Evolutionary conservation across 1,140 invertebrate species (phyloP), one percentile per base, ranked within the genome.

Genomic region (Drosophila arawakana): DNA sequence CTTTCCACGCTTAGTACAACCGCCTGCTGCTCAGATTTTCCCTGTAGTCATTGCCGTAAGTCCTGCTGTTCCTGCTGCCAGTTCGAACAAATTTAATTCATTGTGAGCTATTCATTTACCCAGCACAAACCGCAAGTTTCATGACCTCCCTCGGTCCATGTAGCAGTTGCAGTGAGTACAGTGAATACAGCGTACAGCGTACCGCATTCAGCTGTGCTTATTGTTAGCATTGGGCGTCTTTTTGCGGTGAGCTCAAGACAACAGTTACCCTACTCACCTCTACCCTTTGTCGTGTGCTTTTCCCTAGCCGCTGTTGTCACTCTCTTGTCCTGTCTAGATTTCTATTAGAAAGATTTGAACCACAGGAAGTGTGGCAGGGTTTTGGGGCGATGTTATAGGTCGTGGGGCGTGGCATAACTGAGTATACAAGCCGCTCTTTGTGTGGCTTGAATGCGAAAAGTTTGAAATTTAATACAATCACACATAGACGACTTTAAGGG

Each of bases 31-130:
- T 55, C 1, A 10, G 39, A 18, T 43, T 58, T 44, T 30, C 4
- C 25, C 25, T 30, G 25, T 30, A 30, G 25, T 30, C 6, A 13
- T 46, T 34, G 21, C 10, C 8, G 18, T 5, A 30, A 4, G 11
- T 21, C 39, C 34, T 41, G 11, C 60, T 70, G 43, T 15, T 30
- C 58, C 7, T 30, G 18, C 43, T 68, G 41, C 34, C 41, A 62
- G 70, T 55, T 74, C 62, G 68, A 74, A 84, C 73, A 85, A 84
- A 85, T 84, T 86, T 63, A 73, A 79, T 63, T 80, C 71, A 80
- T 82, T 86, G 82, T 82, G 59, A 71, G 70, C 72, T 77, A 88
- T 86, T 88, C 62, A 80, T 85, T 82, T 73, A 18, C 46, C 76
- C 81, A 59, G 55, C 58, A 62, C 41, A 46, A 30, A 66, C 58